Percentiles rank a stretch among this genome's conserved stretches.
Evolutionary conservation across 1,140 invertebrate genomes (phyloP).

Genomic region (Drosophila sucinea): DNA sequence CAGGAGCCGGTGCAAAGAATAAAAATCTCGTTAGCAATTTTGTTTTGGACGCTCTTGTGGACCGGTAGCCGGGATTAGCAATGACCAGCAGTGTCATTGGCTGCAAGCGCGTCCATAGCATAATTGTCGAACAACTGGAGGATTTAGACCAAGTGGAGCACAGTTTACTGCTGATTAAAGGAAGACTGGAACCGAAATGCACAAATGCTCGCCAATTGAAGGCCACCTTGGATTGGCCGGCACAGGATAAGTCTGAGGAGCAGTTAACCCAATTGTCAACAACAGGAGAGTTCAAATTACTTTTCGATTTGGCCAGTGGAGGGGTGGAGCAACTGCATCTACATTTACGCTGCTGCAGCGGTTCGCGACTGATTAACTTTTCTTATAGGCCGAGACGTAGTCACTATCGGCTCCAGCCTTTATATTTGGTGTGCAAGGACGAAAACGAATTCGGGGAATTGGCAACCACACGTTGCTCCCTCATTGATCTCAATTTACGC

Average conservation of each 20-base stretch:
- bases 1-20: not conserved
- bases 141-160: slow-evolving; percentile 64
- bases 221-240: slow-evolving; percentile 46
- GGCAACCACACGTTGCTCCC: slow-evolving; percentile 83
- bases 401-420: slow-evolving; percentile 85
- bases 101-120: slow-evolving; percentile 68
- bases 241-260: slow-evolving; percentile 16
- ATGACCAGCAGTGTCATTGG: slow-evolving; percentile 63
- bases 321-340: slow-evolving; percentile 34
- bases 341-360: slow-evolving; percentile 54
- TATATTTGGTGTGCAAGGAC: slow-evolving; percentile 91
- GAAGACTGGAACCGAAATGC: slow-evolving; percentile 59
- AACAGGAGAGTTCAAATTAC: slow-evolving; percentile 66
- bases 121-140: slow-evolving; percentile 63
- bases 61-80: slow-evolving; percentile 28
- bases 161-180: slow-evolving; percentile 67
- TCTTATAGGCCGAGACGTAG: slow-evolving; percentile 46
- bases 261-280: slow-evolving; percentile 58
- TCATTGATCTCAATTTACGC: slow-evolving; percentile 91
- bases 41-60: slow-evolving; percentile 6
- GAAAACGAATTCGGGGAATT: slow-evolving; percentile 60
- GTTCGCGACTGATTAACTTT: slow-evolving; percentile 39
- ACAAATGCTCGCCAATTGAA: slow-evolving; percentile 45
- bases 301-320: slow-evolving; percentile 53
- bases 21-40: not conserved